phyloP scores from a whole-genome alignment of 2,797 vertebrate genomes.

The Myotis myotis region DNA sequence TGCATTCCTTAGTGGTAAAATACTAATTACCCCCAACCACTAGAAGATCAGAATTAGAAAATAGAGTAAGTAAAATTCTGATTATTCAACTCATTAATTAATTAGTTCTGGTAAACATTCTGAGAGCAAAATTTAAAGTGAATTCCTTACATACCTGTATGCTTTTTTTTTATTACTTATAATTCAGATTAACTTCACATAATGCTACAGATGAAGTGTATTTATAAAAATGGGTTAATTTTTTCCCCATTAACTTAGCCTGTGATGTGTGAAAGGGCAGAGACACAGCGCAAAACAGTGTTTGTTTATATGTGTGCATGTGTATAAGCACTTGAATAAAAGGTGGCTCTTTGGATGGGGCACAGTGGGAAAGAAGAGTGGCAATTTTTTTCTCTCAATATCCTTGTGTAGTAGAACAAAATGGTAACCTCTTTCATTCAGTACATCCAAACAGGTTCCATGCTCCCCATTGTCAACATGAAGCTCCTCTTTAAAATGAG shows the following conservation, averaged over 20 bases:
- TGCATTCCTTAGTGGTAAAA: not conserved
- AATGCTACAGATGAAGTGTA: not conserved
- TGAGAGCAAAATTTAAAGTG: not conserved
- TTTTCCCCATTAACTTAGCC: not conserved
- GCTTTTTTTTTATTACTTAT: not conserved
- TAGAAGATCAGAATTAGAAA: not conserved
- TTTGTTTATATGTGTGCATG: not conserved
- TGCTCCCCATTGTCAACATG: not conserved
- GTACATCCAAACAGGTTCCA: not conserved
- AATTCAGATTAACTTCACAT: not conserved
- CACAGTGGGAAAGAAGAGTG: not conserved
- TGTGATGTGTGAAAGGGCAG: not conserved
- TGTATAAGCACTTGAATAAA: not conserved
- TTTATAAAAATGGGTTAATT: not conserved
- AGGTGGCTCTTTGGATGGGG: not conserved
- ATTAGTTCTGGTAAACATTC: not conserved
- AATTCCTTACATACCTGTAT: not conserved
- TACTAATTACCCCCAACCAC: not conserved
- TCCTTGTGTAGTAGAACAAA: slow-evolving; percentile 14
- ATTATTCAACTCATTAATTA: not conserved
- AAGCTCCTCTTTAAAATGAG: not conserved
- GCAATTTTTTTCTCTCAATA: not conserved
- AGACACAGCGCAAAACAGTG: not conserved
- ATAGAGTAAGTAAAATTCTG: not conserved
- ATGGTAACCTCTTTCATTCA: not conserved